Evolutionary conservation across 2,888 invertebrate genomes (phyloP), one percentile per base, ranked within the genome.

Genomic region (Tenthredo distinguenda): DNA sequence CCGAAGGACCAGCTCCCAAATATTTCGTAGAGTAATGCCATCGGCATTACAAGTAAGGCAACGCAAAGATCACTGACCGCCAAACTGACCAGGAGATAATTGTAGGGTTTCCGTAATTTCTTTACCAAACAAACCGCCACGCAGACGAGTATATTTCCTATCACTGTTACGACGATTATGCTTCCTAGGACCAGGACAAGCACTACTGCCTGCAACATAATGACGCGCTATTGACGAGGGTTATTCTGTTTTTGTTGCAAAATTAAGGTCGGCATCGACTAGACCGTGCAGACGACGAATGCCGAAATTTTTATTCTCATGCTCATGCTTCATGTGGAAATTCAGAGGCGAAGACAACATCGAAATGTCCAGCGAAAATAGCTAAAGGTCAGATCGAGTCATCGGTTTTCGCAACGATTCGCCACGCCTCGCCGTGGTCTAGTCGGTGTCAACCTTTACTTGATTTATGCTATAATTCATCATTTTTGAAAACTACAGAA

Each of bases 1-100:
- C 99, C 99, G 91, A 99, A 99, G 89, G 97, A 96, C 99, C 99
- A 99, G 90, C 96, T 96, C 86, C 98, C 98, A 90, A 98, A 95
- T 87, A 99, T 96, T 94, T 99, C 99, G 93, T 98, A 98, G 55
- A 98, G 96, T 93, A 99, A 96, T 5, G 99, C 99, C 95, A 99
- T 98, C 9, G 99, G 98, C 99, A 99, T 99, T 86, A 99, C 99
- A 90, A 99, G 95, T 77, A 97, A 95, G 3, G 99, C 99, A 84
- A 99, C 99, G 93, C 99, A 98, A 88, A 99, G 96, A 94, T 99
- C 99, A 89, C 99, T 99, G 87, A 99, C 97, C 86, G 99, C 99
- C 91, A 99, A 94, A 72, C 99, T 99, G 74, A 99, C 99, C 85
- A 99, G 96, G 87, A 98, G 95, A 93, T 98, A 98, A 94, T 98